phyloP scores from a whole-genome alignment of 2,797 vertebrate species.

The Lerista edwardsae region DNA sequence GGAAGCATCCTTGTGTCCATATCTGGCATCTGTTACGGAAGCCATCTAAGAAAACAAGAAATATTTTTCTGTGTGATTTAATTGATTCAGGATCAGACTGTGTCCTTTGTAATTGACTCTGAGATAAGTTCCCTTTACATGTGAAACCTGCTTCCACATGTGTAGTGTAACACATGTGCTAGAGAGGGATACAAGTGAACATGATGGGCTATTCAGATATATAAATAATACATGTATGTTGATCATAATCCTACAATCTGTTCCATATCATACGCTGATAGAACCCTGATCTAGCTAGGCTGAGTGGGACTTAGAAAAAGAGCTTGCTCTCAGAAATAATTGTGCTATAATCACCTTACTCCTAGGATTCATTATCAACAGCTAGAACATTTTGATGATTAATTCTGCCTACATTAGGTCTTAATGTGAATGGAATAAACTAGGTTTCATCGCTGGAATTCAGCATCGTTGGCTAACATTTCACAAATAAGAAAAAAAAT shows the following conservation, averaged over 20 bases:
- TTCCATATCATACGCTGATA: neutral
- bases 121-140: neutral
- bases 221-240: neutral
- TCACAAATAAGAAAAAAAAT: neutral
- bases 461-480: neutral
- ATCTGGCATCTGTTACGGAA: constrained; percentile 91
- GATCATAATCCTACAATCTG: neutral
- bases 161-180: neutral
- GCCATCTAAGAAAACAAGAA: constrained; percentile 88
- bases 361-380: neutral
- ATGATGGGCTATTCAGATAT: neutral
- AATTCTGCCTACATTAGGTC: neutral
- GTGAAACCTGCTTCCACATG: neutral
- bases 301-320: neutral
- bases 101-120: constrained; percentile 19
- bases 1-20: constrained; percentile 90
- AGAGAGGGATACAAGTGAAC: neutral
- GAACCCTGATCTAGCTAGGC: neutral
- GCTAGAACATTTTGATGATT: neutral
- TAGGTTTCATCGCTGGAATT: neutral
- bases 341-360: neutral
- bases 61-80: constrained; percentile 4
- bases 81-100: constrained; percentile 53
- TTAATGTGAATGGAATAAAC: neutral
- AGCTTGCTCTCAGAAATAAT: neutral